phyloP scores from a whole-genome alignment of 2,797 vertebrate species.

The Pelochelys cantorii region DNA sequence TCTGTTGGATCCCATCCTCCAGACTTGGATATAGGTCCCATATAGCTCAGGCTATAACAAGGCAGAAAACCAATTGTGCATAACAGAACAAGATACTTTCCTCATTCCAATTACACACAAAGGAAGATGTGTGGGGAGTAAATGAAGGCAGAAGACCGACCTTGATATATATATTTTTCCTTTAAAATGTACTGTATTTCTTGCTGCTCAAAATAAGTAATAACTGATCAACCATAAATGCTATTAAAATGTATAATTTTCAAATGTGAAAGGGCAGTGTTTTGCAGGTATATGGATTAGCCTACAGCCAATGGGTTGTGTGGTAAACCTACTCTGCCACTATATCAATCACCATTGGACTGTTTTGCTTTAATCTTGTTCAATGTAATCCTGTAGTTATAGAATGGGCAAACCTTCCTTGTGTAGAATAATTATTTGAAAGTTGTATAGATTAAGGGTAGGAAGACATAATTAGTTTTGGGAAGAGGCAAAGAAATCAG shows the following conservation, averaged over 20 bases:
- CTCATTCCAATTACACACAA: background rate
- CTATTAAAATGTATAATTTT: background rate
- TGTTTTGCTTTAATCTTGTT: background rate
- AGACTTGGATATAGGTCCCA: background rate
- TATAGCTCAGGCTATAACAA: background rate
- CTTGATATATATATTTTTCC: background rate
- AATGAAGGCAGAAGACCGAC: background rate
- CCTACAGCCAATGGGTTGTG: background rate
- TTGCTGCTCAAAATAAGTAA: background rate
- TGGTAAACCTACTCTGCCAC: background rate
- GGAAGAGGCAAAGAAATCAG: background rate
- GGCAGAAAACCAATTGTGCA: conserved; percentile 35
- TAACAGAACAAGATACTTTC: accelerated
- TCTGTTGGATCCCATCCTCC: conserved; percentile 32
- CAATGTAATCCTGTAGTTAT: background rate
- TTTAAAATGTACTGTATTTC: background rate
- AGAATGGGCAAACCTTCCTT: accelerated
- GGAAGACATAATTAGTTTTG: background rate
- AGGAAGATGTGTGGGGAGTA: background rate
- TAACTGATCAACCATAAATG: background rate
- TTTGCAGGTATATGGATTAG: background rate
- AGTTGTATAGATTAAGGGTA: background rate
- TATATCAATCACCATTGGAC: background rate
- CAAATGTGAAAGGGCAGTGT: background rate
- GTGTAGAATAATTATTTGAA: background rate